Base-by-base conservation (phyloP, 2,113 vertebrate genomes). In the Epinephelus fuscoguttatus region DNA sequence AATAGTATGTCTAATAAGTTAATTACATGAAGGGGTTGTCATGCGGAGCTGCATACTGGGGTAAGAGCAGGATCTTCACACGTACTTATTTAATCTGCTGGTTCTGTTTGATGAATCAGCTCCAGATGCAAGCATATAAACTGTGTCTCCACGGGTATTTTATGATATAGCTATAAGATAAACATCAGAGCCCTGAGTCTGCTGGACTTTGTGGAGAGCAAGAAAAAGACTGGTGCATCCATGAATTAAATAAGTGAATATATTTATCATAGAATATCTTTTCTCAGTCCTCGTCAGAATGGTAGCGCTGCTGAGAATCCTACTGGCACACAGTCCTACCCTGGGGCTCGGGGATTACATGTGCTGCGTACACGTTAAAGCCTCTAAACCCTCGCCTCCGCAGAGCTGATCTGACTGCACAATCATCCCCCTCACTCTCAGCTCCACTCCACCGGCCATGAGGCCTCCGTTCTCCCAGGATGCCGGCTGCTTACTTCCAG, bases 401-500 rank as follows among this genome's bases (percentile, higher is more conserved):
- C 89, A 90, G 87, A 84, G 78, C 88, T 90, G 77, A 90, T 92
- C 88, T 89, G 90, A 93, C 90, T 92, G 89, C 88, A 88, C 87
- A 88, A 83, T 86, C 82, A 84, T 75, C 78, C 73, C 67, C 80
- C 76, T 85, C 81, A 70, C 64, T 87, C 75, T 77, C 87, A 82
- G 82, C 87, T 80, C 64, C 72, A 81, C 87, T 86, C 80, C 72
- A 75, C 73, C 49, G 80, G 84, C 88, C 84, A 70, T 40, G 71
- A 87, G 91, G 73, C 86, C 89, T 77, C 61, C 19, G 0, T 75
- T 83, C 88, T 91, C 88, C 76, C 86, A 88, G 86, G 90, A 92
- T 63, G 79, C 76, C 10, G 68, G 70, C 84, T 64, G 68, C 89
- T 93, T 91, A 77, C 90, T 85, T 94, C 81, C 82, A 91, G 90